Evolutionary conservation across 2,113 vertebrate species (phyloP).

Genomic region (Pithys albifrons): DNA sequence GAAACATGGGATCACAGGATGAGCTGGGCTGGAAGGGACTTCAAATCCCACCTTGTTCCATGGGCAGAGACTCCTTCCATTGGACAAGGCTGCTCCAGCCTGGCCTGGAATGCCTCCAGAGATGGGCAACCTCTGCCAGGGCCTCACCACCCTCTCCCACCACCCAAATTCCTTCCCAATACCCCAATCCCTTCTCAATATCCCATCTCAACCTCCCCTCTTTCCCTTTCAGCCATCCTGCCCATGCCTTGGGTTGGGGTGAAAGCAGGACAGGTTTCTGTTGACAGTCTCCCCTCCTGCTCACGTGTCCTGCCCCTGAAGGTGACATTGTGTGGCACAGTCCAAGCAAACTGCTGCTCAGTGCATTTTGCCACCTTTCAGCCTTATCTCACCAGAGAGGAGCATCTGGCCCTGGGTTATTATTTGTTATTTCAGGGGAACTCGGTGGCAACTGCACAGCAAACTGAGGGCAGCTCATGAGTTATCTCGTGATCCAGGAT

Average conservation of each 20-base stretch:
- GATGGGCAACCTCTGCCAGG: not conserved
- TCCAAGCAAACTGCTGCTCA: not conserved
- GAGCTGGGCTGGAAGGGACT: not conserved
- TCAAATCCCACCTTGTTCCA: not conserved
- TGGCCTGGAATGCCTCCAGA: not conserved
- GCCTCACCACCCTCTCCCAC: not conserved
- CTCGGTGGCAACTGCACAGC: constrained; percentile 18
- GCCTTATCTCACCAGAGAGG: not conserved
- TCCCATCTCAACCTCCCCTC: not conserved
- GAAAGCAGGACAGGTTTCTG: not conserved
- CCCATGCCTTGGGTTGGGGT: not conserved
- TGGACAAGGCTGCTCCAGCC: accelerated
- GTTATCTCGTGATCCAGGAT: not conserved
- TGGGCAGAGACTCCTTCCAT: not conserved
- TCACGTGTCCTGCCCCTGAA: not conserved
- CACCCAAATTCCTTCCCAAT: not conserved
- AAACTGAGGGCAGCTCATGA: constrained; percentile 35
- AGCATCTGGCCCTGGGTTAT: constrained; percentile 11
- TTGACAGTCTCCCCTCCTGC: not conserved
- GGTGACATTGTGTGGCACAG: not conserved
- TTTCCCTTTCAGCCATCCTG: not conserved
- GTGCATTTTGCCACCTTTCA: not conserved
- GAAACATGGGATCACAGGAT: not conserved
- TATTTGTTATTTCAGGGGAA: constrained; percentile 28
- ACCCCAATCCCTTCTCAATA: not conserved